These are phyloP conservation scores for Nipponacmea schrenckii DNA, from an alignment of 2,888 invertebrate genomes.

Conservation along the genomic window DNA sequence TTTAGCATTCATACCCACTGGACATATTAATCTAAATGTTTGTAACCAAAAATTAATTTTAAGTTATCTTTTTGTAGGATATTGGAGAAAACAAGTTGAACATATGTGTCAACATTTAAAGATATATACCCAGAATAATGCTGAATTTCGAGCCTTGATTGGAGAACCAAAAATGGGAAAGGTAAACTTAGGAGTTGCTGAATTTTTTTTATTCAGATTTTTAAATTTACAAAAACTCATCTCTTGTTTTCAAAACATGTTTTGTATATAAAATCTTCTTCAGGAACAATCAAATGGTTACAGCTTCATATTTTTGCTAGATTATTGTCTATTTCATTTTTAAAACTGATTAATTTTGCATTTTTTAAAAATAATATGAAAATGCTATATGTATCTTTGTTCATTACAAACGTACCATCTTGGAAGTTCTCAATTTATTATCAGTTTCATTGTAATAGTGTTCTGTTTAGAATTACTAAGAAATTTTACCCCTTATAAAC, in stretches of 20 bases:
- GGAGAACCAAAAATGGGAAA: slow-evolving; percentile 69
- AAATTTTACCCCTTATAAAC: too few relatives aligned
- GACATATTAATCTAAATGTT: not conserved
- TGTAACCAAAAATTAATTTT: not conserved
- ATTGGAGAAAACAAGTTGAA: slow-evolving; percentile 68
- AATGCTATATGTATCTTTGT: slow-evolving; percentile 16
- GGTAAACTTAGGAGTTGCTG: slow-evolving; percentile 46
- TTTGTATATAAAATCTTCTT: slow-evolving; percentile 1
- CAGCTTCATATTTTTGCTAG: too few relatives aligned
- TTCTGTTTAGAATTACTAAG: too few relatives aligned
- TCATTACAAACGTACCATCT: too few relatives aligned
- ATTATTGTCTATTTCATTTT: not conserved
- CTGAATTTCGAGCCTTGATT: slow-evolving; percentile 67
- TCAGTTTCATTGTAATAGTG: too few relatives aligned
- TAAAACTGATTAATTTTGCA: too few relatives aligned
- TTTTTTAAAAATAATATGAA: too few relatives aligned
- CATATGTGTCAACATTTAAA: slow-evolving; percentile 67
- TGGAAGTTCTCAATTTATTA: too few relatives aligned
- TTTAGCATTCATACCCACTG: too few relatives aligned
- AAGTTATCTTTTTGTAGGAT: slow-evolving; percentile 50
- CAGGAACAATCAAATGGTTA: too few relatives aligned
- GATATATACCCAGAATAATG: slow-evolving; percentile 66
- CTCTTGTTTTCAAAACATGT: slow-evolving; percentile 6
- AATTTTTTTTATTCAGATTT: not conserved
- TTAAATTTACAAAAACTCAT: not conserved